Evolutionary conservation across 2,113 vertebrate species (phyloP).

Genomic region (Silurus glanis): DNA sequence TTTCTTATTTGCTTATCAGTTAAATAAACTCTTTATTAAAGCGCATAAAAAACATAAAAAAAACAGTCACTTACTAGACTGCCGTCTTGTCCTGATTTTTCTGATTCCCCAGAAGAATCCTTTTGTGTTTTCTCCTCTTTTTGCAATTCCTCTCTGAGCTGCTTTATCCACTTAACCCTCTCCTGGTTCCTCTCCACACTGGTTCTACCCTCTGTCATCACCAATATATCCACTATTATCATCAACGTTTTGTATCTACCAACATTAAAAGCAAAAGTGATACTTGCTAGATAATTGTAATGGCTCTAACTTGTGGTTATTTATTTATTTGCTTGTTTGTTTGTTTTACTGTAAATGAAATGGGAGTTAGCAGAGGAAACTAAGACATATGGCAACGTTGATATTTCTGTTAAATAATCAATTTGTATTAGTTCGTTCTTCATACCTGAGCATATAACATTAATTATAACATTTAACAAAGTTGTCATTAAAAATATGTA

Average conservation of each 20-base stretch:
- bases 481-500: background rate
- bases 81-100: conserved; percentile 43
- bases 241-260: background rate
- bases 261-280: background rate
- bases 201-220: conserved; percentile 64
- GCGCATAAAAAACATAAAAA: background rate
- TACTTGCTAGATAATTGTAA: background rate
- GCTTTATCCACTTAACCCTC: conserved; percentile 65
- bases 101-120: conserved; percentile 44
- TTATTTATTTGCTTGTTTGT: background rate
- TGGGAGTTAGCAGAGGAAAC: background rate
- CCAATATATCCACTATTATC: background rate
- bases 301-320: background rate
- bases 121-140: conserved; percentile 57
- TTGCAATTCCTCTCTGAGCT: conserved; percentile 66
- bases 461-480: background rate
- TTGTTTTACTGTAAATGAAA: background rate
- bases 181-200: conserved; percentile 64
- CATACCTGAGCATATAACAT: background rate
- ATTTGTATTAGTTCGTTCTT: background rate
- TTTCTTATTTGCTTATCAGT: background rate
- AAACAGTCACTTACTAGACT: conserved; percentile 24
- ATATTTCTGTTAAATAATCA: background rate
- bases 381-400: background rate
- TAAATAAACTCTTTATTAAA: background rate